A percentile compares a stretch with the other conserved stretches of the same genome.
Evolutionary conservation across 2,888 invertebrate genomes (phyloP).

Genomic region (Plebejus anna): DNA sequence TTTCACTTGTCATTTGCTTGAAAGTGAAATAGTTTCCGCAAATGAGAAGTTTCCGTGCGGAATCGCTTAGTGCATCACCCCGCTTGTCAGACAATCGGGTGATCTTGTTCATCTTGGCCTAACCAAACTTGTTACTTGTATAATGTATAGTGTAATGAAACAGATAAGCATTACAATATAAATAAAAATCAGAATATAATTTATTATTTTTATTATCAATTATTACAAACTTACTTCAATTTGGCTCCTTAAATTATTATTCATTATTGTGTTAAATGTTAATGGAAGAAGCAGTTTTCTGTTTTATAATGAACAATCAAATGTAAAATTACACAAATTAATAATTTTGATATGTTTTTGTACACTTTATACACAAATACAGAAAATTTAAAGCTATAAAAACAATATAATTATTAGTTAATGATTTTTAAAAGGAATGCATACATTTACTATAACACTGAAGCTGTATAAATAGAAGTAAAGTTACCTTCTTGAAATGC

Average conservation of each 20-base stretch:
- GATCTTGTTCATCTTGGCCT: too few relatives aligned
- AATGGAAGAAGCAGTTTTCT: constrained; percentile 15
- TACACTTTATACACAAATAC: neutral
- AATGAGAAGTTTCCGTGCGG: too few relatives aligned
- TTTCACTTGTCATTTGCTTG: too few relatives aligned
- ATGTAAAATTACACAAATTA: neutral
- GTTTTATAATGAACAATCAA: neutral
- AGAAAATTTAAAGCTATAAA: neutral
- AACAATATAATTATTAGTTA: neutral
- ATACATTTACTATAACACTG: neutral
- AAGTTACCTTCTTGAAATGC: neutral
- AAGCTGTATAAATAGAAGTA: neutral
- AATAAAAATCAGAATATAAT: neutral
- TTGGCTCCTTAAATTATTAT: neutral
- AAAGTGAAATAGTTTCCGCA: too few relatives aligned
- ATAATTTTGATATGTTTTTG: neutral
- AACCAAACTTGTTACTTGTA: too few relatives aligned
- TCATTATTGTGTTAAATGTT: neutral
- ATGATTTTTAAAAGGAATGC: neutral
- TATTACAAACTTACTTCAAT: constrained; percentile 15
- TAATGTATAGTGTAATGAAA: neutral
- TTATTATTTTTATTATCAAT: constrained; percentile 10
- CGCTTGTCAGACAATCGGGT: too few relatives aligned
- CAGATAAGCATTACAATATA: neutral
- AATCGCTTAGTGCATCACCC: too few relatives aligned